Evolutionary conservation across 2,797 vertebrate species (phyloP).

Genomic region (Anabacerthia variegaticeps): DNA sequence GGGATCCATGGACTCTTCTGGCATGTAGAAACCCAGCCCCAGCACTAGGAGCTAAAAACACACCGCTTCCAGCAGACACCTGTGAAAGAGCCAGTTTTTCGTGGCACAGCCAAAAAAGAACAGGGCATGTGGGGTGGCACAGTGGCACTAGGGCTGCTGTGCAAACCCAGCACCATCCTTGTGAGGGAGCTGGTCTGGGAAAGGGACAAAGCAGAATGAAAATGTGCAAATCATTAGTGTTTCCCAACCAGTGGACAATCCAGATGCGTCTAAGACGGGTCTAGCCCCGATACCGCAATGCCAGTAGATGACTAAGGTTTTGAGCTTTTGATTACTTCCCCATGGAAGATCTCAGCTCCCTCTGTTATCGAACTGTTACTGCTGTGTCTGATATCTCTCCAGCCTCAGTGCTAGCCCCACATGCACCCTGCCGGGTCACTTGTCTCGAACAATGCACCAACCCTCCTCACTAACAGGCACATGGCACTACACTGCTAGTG

Average conservation of each 20-base stretch:
- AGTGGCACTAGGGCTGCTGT: background rate
- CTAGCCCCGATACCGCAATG: background rate
- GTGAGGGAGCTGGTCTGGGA: background rate
- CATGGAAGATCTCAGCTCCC: background rate
- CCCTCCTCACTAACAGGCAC: rapidly evolving
- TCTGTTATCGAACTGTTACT: background rate
- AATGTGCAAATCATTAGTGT: background rate
- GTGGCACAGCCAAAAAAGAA: background rate
- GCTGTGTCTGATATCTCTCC: rapidly evolving
- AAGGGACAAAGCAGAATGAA: background rate
- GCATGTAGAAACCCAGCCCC: background rate
- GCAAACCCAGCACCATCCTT: background rate
- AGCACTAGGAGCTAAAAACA: background rate
- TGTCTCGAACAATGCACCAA: rapidly evolving
- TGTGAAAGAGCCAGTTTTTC: background rate
- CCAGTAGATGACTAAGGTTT: background rate
- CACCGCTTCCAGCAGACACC: background rate
- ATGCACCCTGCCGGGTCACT: background rate
- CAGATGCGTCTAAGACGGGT: background rate
- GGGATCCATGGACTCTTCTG: background rate
- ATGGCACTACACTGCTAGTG: background rate
- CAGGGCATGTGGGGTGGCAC: background rate
- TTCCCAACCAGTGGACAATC: background rate
- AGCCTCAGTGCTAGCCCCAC: background rate
- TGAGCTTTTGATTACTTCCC: background rate